Conservation (phyloP, 2,888 invertebrate genomes). For the Philhelius pedissequus region DNA sequence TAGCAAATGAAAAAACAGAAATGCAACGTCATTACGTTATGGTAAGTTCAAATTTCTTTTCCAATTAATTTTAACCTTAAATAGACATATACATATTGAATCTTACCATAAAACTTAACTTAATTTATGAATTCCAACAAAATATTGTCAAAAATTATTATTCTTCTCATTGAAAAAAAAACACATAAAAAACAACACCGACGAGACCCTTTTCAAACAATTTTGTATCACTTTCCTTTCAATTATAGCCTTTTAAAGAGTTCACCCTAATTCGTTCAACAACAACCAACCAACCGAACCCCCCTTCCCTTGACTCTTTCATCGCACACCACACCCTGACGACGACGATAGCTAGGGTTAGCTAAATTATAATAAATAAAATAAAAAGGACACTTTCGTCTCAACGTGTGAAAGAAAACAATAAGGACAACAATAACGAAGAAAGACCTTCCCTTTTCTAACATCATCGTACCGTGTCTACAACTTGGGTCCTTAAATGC, state of each 20-base stretch:
- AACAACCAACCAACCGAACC: not conserved
- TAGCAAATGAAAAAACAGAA: conserved; percentile 98
- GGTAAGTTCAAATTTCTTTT: conserved; percentile 84
- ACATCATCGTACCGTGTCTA: not conserved
- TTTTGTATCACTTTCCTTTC: conserved; percentile 64
- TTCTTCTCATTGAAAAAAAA: not conserved
- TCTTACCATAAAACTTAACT: too few relatives aligned
- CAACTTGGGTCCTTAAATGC: not conserved
- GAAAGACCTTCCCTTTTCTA: conserved; percentile 2
- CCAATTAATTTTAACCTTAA: not conserved
- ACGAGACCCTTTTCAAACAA: conserved; percentile 35
- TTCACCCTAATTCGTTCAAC: conserved; percentile 31
- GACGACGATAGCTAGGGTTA: not conserved
- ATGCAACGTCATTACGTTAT: conserved; percentile 99
- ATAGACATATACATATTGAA: too few relatives aligned
- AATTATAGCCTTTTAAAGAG: conserved; percentile 59
- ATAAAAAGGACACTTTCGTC: conserved; percentile 47
- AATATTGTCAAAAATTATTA: not conserved
- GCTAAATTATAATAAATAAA: conserved; percentile 47
- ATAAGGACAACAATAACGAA: conserved; percentile 1
- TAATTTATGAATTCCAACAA: not conserved
- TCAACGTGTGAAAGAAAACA: conserved; percentile 41
- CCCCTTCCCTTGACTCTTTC: too few relatives aligned
- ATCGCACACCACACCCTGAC: not conserved
- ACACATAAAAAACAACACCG: not conserved